These are phyloP conservation scores for Pristionchus maxplancki DNA, from an alignment of 2,888 invertebrate species.

Conservation along the genomic window DNA sequence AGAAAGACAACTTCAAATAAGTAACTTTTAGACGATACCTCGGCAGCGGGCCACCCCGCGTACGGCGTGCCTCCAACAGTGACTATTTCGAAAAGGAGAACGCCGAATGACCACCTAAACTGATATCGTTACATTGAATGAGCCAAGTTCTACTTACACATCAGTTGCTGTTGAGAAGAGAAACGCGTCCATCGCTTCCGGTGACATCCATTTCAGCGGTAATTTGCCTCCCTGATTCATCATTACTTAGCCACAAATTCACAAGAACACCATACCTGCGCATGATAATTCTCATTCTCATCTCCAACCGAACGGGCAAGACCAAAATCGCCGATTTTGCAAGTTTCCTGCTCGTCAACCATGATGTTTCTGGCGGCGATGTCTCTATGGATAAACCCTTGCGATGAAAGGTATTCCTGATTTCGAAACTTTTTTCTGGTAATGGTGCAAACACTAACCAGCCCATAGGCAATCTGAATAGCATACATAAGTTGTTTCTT, in stretches of 20 bases:
- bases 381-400: slow-evolving; percentile 27
- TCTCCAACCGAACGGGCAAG: not conserved
- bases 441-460: no score
- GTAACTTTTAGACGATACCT: not conserved
- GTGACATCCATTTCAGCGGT: slow-evolving; percentile 47
- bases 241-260: not conserved
- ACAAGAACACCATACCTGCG: not conserved
- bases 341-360: slow-evolving; percentile 6
- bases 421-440: no score
- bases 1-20: no score
- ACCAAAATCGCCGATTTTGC: slow-evolving; percentile 31
- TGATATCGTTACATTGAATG: not conserved
- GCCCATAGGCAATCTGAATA: not conserved
- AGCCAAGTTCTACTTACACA: not conserved
- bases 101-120: slow-evolving; percentile 40
- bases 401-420: not conserved
- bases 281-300: not conserved
- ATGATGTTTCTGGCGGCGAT: slow-evolving; percentile 12
- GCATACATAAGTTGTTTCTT: not conserved
- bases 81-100: slow-evolving; percentile 26
- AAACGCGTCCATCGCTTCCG: slow-evolving; percentile 30
- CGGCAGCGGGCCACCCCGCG: slow-evolving; percentile 7
- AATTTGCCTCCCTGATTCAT: slow-evolving; percentile 31
- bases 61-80: slow-evolving; percentile 44
- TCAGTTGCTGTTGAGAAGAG: not conserved